Percentiles rank a stretch among this genome's conserved stretches.
Conservation (phyloP, 2,113 vertebrate genomes). For the Rhombomys opimus region DNA sequence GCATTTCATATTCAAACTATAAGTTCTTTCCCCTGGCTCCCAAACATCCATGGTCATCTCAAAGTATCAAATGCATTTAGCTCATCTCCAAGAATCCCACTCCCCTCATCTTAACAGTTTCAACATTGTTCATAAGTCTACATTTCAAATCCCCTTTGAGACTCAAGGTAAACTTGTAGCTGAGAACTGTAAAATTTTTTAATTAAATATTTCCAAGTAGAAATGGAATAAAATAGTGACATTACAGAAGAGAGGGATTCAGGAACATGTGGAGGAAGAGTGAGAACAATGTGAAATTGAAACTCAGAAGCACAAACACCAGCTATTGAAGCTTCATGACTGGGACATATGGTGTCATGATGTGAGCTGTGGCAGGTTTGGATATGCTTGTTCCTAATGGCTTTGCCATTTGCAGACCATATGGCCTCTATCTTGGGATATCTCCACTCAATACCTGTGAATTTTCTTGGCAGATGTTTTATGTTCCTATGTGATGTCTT, state of each 20-base stretch:
- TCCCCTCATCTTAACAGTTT: not conserved
- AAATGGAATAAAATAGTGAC: not conserved
- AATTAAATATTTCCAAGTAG: not conserved
- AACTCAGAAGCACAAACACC: not conserved
- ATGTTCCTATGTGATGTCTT: not conserved
- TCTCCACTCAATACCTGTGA: not conserved
- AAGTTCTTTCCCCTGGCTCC: not conserved
- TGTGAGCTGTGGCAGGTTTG: not conserved
- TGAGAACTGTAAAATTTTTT: not conserved
- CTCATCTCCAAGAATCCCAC: not conserved
- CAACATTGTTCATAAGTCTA: not conserved
- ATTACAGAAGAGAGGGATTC: not conserved
- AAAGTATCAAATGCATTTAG: not conserved
- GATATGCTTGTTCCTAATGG: not conserved
- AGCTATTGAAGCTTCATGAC: not conserved
- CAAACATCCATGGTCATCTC: not conserved
- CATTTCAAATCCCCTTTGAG: not conserved
- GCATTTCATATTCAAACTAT: not conserved
- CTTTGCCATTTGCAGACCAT: not conserved
- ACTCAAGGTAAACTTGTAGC: not conserved
- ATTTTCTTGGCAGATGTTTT: not conserved
- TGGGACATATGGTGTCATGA: not conserved
- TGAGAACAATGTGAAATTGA: not conserved
- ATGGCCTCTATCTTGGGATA: not conserved
- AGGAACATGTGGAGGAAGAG: not conserved